Conservation (phyloP, 2,888 invertebrate genomes). For the Tricholauxania praeusta region DNA sequence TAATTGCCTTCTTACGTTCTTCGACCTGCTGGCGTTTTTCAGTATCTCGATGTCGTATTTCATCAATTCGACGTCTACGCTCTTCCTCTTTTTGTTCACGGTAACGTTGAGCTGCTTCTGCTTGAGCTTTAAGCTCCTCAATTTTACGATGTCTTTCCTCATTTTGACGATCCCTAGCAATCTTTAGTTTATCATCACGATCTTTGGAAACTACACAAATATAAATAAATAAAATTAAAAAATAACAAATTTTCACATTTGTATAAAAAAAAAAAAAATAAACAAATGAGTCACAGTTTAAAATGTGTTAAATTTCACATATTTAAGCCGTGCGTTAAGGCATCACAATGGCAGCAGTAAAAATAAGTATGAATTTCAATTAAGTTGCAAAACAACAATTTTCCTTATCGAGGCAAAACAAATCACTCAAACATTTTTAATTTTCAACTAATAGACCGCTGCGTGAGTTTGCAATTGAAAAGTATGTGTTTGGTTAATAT, state of each 20-base stretch:
- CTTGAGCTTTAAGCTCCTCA: conserved; percentile 90
- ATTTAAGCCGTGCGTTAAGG: not conserved
- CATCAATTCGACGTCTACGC: conserved; percentile 83
- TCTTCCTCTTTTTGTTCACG: conserved; percentile 91
- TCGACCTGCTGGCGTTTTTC: conserved; percentile 81
- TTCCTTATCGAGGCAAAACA: too few species aligned
- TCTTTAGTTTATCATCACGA: conserved; percentile 77
- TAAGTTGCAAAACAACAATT: too few species aligned
- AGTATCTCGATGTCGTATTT: conserved; percentile 82
- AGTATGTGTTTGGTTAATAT: too few species aligned
- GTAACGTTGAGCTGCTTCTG: conserved; percentile 88
- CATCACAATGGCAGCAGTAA: not conserved
- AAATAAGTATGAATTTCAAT: not conserved
- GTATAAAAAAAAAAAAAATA: not conserved
- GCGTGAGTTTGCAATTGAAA: too few species aligned
- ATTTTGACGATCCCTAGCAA: conserved; percentile 88
- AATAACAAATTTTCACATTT: conserved; percentile 36
- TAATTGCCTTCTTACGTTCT: conserved; percentile 89
- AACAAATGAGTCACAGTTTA: too few species aligned
- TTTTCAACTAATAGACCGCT: too few species aligned
- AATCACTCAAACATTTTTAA: too few species aligned
- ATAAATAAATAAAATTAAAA: conserved; percentile 26
- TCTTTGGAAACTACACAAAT: conserved; percentile 60
- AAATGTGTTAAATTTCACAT: not conserved
- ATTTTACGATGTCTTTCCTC: conserved; percentile 89